phyloP scores from a whole-genome alignment of 2,797 vertebrate genomes.

The Rhinella marina region DNA sequence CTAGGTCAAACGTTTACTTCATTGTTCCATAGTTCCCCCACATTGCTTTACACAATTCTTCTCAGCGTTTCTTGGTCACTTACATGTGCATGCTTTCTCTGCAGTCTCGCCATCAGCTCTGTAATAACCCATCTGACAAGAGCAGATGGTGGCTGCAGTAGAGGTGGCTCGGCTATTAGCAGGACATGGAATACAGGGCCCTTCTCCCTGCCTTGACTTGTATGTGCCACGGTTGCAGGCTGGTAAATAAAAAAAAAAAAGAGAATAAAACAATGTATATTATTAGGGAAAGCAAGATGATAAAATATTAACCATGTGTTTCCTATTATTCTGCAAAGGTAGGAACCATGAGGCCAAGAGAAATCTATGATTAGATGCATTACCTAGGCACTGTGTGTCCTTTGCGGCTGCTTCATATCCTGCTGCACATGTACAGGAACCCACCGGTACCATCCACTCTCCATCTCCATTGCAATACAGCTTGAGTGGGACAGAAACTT shows the following conservation, averaged over 20 bases:
- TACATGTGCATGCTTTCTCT: slow-evolving; percentile 91
- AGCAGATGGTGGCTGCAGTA: slow-evolving; percentile 84
- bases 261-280: neutral
- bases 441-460: slow-evolving; percentile 98
- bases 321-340: neutral
- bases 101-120: slow-evolving; percentile 87
- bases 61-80: slow-evolving; percentile 64
- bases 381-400: slow-evolving; percentile 93
- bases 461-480: slow-evolving; percentile 97
- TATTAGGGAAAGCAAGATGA: too few species aligned
- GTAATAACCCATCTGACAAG: slow-evolving; percentile 88
- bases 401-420: slow-evolving; percentile 90
- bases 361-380: neutral
- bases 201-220: slow-evolving; percentile 93
- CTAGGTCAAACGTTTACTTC: neutral
- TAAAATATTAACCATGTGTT: neutral
- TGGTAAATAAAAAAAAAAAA: slow-evolving; percentile 64
- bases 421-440: slow-evolving; percentile 90
- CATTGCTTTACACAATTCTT: neutral
- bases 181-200: slow-evolving; percentile 87
- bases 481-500: slow-evolving; percentile 94
- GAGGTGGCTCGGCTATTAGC: slow-evolving; percentile 89
- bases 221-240: slow-evolving; percentile 90
- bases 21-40: too few species aligned
- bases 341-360: neutral